phyloP scores from a whole-genome alignment of 2,797 vertebrate species.

The Acanthurus lineatus region DNA sequence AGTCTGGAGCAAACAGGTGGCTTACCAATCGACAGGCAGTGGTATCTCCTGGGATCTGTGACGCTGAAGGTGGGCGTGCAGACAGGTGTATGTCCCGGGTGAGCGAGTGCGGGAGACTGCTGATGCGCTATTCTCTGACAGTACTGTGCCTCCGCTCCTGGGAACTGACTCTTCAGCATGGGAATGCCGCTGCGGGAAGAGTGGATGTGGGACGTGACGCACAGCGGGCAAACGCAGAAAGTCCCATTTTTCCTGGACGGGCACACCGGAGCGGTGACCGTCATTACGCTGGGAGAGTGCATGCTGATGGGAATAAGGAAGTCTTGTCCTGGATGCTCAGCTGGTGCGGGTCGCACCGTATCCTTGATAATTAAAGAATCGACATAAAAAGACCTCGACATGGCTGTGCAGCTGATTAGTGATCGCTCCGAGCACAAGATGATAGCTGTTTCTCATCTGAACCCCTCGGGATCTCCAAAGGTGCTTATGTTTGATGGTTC shows the following conservation, averaged over 20 bases:
- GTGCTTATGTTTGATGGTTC: constrained; percentile 94
- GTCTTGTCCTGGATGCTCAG: constrained; percentile 90
- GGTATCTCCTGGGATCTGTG: constrained; percentile 95
- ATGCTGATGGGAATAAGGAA: constrained; percentile 95
- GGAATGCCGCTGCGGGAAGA: constrained; percentile 89
- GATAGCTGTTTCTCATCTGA: constrained; percentile 83
- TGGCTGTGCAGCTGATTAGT: constrained; percentile 74
- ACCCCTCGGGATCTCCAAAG: constrained; percentile 89
- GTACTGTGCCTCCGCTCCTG: constrained; percentile 89
- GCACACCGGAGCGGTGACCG: constrained; percentile 90
- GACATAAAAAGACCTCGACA: constrained; percentile 99
- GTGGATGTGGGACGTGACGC: constrained; percentile 97
- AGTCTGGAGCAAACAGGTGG: constrained; percentile 42
- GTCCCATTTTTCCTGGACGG: constrained; percentile 94
- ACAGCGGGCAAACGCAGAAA: constrained; percentile 97
- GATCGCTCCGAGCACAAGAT: constrained; percentile 60
- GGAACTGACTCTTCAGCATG: constrained; percentile 91
- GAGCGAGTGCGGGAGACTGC: constrained; percentile 87
- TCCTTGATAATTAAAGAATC: constrained; percentile 99
- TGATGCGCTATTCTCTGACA: constrained; percentile 90
- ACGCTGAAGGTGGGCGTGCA: constrained; percentile 92
- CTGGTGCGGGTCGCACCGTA: constrained; percentile 87
- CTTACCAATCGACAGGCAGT: constrained; percentile 97
- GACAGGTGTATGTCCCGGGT: constrained; percentile 85
- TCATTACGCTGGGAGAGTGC: constrained; percentile 93